Evolutionary conservation across 1,140 invertebrate species (phyloP).

Genomic region (Psilanteris sp.): DNA sequence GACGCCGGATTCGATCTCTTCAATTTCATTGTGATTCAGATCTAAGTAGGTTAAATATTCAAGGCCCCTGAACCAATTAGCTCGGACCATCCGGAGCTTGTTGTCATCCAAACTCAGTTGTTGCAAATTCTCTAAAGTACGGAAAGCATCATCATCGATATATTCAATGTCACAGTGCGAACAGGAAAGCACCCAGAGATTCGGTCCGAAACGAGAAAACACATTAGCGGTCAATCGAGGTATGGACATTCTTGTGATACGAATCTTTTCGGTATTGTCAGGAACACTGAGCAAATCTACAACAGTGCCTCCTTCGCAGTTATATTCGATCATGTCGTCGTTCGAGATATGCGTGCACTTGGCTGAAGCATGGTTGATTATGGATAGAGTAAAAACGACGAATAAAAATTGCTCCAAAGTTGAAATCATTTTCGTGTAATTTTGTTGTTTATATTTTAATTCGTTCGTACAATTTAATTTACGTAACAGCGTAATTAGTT

Average conservation of each 20-base stretch:
- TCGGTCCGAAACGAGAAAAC: conserved; percentile 69
- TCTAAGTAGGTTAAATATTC: conserved; percentile 72
- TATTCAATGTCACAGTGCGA: conserved; percentile 70
- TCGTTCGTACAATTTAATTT: too few relatives aligned
- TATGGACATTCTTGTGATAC: conserved; percentile 68
- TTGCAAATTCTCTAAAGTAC: conserved; percentile 66
- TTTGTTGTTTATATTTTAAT: too few relatives aligned
- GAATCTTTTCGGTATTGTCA: conserved; percentile 65
- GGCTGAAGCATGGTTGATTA: conserved; percentile 40
- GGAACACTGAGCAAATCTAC: conserved; percentile 69
- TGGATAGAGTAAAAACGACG: conserved; percentile 3
- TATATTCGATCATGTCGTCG: conserved; percentile 71
- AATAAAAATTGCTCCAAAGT: background rate
- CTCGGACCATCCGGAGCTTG: conserved; percentile 60
- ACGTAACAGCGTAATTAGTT: too few relatives aligned
- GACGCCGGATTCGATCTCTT: conserved; percentile 68
- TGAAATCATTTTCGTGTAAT: conserved; percentile 21
- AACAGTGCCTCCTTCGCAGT: conserved; percentile 65
- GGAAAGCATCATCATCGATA: conserved; percentile 71
- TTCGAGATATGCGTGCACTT: conserved; percentile 64
- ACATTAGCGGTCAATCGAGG: conserved; percentile 55
- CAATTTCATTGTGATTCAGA: conserved; percentile 74
- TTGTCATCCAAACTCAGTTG: conserved; percentile 74
- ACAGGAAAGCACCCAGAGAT: conserved; percentile 70
- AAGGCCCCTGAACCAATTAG: conserved; percentile 70